Conservation (phyloP, 1,140 invertebrate genomes). For the Leguminivora glycinivorella region DNA sequence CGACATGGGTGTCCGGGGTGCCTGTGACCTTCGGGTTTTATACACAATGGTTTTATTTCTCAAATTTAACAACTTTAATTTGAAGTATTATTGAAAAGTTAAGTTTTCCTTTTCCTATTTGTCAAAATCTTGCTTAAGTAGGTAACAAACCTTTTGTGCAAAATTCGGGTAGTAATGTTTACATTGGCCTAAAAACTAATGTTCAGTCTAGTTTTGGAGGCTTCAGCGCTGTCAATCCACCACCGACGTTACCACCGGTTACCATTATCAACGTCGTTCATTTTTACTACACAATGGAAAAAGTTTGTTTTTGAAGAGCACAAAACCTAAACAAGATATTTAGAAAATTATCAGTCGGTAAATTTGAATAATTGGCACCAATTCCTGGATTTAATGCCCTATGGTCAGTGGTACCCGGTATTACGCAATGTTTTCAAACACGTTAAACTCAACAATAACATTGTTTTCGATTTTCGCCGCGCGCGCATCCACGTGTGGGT, state of each 20-base stretch:
- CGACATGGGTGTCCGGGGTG: constrained; percentile 2
- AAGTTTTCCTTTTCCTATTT: background rate
- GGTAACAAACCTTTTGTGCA: no score
- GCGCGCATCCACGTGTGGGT: constrained; percentile 32
- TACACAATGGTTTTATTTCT: background rate
- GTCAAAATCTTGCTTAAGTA: no score
- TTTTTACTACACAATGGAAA: no score
- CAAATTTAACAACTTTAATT: background rate
- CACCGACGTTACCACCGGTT: no score
- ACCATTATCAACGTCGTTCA: no score
- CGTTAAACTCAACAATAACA: background rate
- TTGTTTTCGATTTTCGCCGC: constrained; percentile 10
- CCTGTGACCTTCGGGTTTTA: background rate
- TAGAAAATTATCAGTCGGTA: background rate
- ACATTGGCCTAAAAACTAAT: no score
- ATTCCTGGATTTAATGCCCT: background rate
- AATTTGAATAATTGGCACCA: background rate
- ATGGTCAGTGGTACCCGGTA: background rate
- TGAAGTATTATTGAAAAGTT: background rate
- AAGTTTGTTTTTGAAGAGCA: no score
- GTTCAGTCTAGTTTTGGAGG: no score
- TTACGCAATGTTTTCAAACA: constrained; percentile 21
- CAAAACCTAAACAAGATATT: no score
- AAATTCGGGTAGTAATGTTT: no score
- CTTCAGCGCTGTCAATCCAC: no score